Conservation (phyloP, 2,888 invertebrate species). For the Watsonalla cultraria region DNA sequence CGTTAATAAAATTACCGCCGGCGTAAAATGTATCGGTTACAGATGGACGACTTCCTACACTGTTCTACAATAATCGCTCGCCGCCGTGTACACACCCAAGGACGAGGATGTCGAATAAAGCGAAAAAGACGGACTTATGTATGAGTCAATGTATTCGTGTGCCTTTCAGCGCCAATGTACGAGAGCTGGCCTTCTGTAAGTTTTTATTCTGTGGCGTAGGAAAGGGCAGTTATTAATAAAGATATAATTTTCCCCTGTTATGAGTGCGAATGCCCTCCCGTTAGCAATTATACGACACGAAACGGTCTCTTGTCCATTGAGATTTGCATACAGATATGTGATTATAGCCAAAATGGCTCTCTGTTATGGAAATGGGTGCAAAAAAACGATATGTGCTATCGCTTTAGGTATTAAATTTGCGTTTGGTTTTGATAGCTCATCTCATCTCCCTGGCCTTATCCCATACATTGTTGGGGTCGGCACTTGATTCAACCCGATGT, state of each 20-base stretch:
- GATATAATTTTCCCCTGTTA: constrained; percentile 56
- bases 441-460: too few species aligned
- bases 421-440: neutral
- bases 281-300: constrained; percentile 60
- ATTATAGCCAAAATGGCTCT: constrained; percentile 54
- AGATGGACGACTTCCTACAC: too few species aligned
- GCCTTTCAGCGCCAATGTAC: constrained; percentile 13
- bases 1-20: constrained; percentile 41
- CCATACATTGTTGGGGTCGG: too few species aligned
- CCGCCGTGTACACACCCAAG: too few species aligned
- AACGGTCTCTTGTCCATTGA: constrained; percentile 55
- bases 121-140: too few species aligned
- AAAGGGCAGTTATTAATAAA: constrained; percentile 43
- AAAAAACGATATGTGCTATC: constrained; percentile 17
- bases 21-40: constrained; percentile 1
- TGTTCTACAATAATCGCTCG: too few species aligned
- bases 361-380: constrained; percentile 25
- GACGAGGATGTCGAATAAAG: too few species aligned
- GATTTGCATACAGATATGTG: constrained; percentile 70
- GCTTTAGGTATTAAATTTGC: neutral
- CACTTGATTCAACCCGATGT: too few species aligned
- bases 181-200: neutral
- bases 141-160: constrained; percentile 16
- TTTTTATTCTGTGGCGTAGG: neutral
- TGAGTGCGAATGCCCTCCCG: constrained; percentile 51